Evolutionary conservation across 2,113 vertebrate genomes (phyloP), one percentile per base, ranked within the genome.

Genomic region (Dipodomys spectabilis): DNA sequence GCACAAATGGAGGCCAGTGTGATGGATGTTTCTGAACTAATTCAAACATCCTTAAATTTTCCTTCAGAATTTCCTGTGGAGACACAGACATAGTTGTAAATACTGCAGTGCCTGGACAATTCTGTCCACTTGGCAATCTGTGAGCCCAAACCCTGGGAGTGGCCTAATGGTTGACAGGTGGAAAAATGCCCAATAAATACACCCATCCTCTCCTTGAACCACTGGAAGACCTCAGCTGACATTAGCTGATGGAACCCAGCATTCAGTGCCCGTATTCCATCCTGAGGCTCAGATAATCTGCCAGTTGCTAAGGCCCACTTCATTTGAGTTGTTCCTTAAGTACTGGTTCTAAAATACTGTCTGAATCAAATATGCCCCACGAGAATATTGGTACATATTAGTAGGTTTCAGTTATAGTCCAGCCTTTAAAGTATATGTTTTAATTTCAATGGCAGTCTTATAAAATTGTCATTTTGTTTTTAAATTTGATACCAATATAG

Each of bases 1-100:
- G 98, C 92, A 99, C 94, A 84, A 99, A 99, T 28, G 99, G 99
- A 74, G 99, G 99, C 99, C 99, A 99, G 92, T 99, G 99, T 0
- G 98, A 95, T 0, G 99, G 99, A 82, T 99, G 99, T 92, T 99
- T 99, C 97, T 99, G 98, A 73, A 99, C 98, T 97, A 99, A 97
- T 98, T 99, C 99, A 95, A 99, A 99, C 99, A 99, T 99, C 92
- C 98, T 98, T 32, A 99, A 96, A 75, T 98, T 98, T 92, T 98
- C 98, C 97, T 98, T 99, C 57, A 98, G 94, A 83, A 99, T 98
- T 97, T 99, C 98, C 99, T 99, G 95, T 85, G 72, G 86, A 95
- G 87, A 95, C 82, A 95, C 27, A 23, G 49, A 80, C 79, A 77
- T 8, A 60, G 53, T 8, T 90, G 18, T 88, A 91, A 95, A 92